Conservation (phyloP, 92 coral and sea anemone genomes). For the Metridium senile region DNA sequence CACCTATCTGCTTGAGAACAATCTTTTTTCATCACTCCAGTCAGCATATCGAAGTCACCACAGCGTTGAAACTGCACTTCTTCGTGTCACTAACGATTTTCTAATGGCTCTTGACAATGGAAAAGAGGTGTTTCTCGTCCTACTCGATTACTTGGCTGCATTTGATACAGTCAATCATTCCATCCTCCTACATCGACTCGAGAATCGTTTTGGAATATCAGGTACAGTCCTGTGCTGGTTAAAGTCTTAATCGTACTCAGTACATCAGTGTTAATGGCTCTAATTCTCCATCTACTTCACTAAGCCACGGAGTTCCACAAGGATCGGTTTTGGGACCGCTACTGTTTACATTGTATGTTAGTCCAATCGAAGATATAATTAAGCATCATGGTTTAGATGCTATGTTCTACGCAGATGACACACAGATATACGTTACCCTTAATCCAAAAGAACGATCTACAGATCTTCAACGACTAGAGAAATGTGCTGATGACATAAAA, state of each 20-base stretch:
- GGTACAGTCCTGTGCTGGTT: conserved; percentile 30
- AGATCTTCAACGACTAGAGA: conserved; percentile 13
- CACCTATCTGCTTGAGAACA: conserved; percentile 20
- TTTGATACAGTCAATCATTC: conserved; percentile 24
- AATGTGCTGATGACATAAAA: too few relatives aligned
- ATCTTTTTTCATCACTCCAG: conserved; percentile 16
- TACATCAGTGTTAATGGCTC: conserved; percentile 11
- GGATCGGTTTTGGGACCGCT: conserved; percentile 47
- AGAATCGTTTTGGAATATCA: conserved; percentile 23
- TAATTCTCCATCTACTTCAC: conserved; percentile 20
- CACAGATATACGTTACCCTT: too few relatives aligned
- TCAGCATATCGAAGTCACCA: conserved; percentile 31
- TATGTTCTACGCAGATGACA: conserved; percentile 41
- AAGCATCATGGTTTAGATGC: conserved; percentile 20
- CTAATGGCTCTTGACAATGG: conserved; percentile 33
- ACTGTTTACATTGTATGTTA: conserved; percentile 27
- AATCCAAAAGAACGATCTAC: conserved; percentile 11
- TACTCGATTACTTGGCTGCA: conserved; percentile 30
- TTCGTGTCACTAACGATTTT: conserved; percentile 30
- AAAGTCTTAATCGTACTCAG: conserved; percentile 21
- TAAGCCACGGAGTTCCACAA: conserved; percentile 32
- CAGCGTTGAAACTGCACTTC: conserved; percentile 35
- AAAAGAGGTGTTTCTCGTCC: conserved; percentile 26
- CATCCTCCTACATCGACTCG: conserved; percentile 23
- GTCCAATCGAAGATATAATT: conserved; percentile 37